Percentiles rank a stretch among this genome's conserved stretches.
Evolutionary conservation across 2,888 invertebrate species (phyloP).

Genomic region (Strigamia maritima): DNA sequence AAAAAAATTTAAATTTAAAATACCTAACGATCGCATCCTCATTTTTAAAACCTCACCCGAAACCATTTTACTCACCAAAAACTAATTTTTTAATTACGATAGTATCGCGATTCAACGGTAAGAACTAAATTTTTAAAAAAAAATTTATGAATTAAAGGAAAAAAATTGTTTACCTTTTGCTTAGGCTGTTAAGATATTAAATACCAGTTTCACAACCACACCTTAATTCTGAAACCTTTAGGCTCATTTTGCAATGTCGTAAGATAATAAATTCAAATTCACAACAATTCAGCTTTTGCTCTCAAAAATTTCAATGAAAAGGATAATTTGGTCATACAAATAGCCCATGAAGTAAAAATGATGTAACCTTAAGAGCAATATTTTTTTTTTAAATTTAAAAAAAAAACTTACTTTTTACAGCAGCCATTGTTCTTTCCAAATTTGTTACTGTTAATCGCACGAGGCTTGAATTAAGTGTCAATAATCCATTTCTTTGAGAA

Average conservation of each 20-base stretch:
- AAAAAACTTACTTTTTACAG: slow-evolving; percentile 48
- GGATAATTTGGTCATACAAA: not conserved
- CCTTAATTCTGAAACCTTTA: not conserved
- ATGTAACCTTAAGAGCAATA: not conserved
- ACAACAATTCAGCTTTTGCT: not conserved
- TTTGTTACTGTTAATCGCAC: slow-evolving; percentile 50
- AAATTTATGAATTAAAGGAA: not conserved
- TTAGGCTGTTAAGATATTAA: not conserved
- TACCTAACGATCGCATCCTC: not conserved
- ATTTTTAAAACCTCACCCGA: not conserved
- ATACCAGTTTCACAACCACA: slow-evolving; percentile 8
- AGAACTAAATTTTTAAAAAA: not conserved
- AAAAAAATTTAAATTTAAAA: not conserved
- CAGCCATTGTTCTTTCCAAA: slow-evolving; percentile 49
- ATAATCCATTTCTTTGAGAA: slow-evolving; percentile 45
- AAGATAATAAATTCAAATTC: not conserved
- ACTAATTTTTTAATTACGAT: not conserved
- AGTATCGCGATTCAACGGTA: no score
- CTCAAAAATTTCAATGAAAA: not conserved
- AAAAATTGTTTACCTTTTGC: not conserved
- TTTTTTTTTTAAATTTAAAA: not conserved
- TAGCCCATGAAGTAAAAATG: not conserved
- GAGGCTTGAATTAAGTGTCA: slow-evolving; percentile 51
- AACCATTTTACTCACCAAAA: not conserved
- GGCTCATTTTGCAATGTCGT: not conserved